Percentiles rank a stretch among this genome's conserved stretches.
Conservation (phyloP, 2,888 invertebrate species). For the Cyaniris semiargus region DNA sequence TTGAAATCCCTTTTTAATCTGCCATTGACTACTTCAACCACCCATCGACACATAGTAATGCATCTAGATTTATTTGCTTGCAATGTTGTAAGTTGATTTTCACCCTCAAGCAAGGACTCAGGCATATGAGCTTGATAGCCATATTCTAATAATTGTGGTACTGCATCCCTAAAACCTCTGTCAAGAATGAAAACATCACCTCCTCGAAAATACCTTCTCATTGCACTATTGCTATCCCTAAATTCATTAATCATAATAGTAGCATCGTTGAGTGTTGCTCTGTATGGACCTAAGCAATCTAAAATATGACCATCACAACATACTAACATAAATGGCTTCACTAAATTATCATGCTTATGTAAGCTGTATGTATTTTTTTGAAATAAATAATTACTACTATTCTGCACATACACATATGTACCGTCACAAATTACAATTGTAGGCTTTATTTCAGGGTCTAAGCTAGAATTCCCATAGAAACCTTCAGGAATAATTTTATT, state of each 20-base stretch:
- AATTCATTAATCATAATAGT: not conserved
- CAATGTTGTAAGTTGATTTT: slow-evolving; percentile 6
- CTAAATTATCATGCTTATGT: too few species aligned
- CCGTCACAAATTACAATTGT: not conserved
- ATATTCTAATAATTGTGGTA: not conserved
- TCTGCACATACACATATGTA: not conserved
- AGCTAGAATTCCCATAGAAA: not conserved
- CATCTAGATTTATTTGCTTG: slow-evolving; percentile 31
- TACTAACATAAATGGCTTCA: too few species aligned
- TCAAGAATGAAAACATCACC: not conserved
- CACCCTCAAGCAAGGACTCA: not conserved
- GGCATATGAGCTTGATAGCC: not conserved
- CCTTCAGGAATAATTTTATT: not conserved
- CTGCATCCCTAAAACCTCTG: not conserved
- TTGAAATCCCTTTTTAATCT: not conserved
- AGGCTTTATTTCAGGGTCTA: not conserved
- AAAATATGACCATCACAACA: too few species aligned
- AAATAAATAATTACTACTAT: too few species aligned
- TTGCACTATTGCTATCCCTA: not conserved
- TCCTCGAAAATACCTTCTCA: not conserved
- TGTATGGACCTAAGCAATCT: too few species aligned
- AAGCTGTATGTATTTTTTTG: too few species aligned
- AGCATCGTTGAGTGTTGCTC: too few species aligned
- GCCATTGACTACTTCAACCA: not conserved
- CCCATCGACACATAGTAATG: slow-evolving; percentile 7